Evolutionary conservation across 2,113 vertebrate genomes (phyloP).

Genomic region (Cathartes aura): DNA sequence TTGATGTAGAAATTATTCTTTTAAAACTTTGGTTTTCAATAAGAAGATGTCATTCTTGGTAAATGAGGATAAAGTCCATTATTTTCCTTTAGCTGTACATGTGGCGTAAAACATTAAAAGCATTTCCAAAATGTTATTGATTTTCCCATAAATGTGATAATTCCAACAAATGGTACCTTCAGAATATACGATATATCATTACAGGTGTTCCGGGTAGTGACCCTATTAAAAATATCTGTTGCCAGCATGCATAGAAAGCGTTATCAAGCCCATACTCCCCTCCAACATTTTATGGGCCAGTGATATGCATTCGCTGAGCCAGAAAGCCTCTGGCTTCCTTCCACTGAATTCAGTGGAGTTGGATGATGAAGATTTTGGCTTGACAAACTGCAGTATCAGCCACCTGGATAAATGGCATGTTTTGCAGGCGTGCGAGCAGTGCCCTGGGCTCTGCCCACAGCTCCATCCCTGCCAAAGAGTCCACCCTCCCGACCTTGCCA

Average conservation of each 20-base stretch:
- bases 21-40: not conserved
- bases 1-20: not conserved
- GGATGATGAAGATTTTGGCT: not conserved
- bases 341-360: not conserved
- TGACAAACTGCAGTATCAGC: not conserved
- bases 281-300: not conserved
- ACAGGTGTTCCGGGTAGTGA: not conserved
- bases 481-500: not conserved
- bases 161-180: not conserved
- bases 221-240: not conserved
- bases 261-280: not conserved
- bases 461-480: not conserved
- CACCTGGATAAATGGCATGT: not conserved
- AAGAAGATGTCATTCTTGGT: not conserved
- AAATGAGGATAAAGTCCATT: conserved; percentile 35
- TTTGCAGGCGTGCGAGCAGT: not conserved
- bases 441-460: not conserved
- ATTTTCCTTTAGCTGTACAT: not conserved
- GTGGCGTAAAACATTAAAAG: conserved; percentile 25
- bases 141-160: conserved; percentile 14
- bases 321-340: not conserved
- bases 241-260: not conserved
- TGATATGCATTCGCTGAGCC: not conserved
- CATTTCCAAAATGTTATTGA: not conserved
- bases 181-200: not conserved